Conservation (phyloP, 1,140 invertebrate genomes). For the Hyles vespertilio region DNA sequence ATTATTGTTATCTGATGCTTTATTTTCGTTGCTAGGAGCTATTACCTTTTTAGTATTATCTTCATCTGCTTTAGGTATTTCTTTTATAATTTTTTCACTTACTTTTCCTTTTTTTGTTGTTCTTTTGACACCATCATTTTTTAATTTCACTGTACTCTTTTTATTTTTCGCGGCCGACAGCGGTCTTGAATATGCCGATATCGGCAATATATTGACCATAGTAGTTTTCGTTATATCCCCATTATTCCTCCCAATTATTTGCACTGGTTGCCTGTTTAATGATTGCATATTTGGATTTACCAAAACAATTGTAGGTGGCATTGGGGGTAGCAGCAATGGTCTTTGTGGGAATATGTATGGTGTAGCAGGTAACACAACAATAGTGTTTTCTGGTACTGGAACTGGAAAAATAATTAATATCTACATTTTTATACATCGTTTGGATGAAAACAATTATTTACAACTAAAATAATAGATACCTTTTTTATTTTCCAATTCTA, state of each 20-base stretch:
- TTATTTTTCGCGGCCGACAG: slow-evolving; percentile 58
- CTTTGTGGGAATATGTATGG: slow-evolving; percentile 66
- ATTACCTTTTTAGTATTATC: slow-evolving; percentile 2
- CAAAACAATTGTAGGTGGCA: slow-evolving; percentile 59
- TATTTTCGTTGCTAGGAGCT: slow-evolving; percentile 3
- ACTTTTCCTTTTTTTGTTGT: slow-evolving; percentile 24
- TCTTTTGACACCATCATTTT: slow-evolving; percentile 39
- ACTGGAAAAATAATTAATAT: slow-evolving; percentile 8
- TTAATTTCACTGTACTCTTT: slow-evolving; percentile 54
- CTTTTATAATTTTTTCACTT: slow-evolving; percentile 3
- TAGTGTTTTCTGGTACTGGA: slow-evolving; percentile 58
- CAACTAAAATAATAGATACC: neutral
- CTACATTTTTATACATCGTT: no score
- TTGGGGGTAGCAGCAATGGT: slow-evolving; percentile 56
- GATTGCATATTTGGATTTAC: slow-evolving; percentile 57
- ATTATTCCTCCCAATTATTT: slow-evolving; percentile 51
- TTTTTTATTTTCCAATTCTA: neutral
- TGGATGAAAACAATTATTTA: neutral
- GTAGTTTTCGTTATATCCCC: slow-evolving; percentile 76
- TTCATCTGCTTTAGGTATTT: neutral
- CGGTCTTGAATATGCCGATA: slow-evolving; percentile 78
- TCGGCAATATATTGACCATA: slow-evolving; percentile 83
- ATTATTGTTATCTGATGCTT: no score
- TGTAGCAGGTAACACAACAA: slow-evolving; percentile 59
- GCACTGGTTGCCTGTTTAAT: slow-evolving; percentile 45